Conservation (phyloP, 1,140 invertebrate genomes). For the Brachionus rotundiformis region DNA sequence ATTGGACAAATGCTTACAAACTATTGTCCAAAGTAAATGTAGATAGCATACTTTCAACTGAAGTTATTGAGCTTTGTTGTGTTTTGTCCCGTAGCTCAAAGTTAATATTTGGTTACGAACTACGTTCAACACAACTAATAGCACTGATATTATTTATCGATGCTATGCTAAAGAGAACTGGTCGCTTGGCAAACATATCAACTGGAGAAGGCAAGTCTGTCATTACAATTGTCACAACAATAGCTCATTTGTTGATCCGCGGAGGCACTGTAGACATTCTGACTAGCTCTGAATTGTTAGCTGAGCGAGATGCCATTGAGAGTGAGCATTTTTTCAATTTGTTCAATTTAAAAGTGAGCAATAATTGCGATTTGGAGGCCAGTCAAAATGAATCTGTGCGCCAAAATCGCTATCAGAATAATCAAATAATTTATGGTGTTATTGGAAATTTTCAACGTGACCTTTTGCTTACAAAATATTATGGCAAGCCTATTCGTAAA, state of each 20-base stretch:
- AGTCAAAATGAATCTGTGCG: not conserved
- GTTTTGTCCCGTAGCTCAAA: not conserved
- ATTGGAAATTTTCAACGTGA: not conserved
- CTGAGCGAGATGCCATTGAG: not conserved
- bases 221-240: not conserved
- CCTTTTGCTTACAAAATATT: not conserved
- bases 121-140: not conserved
- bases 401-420: not conserved
- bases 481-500: too few relatives aligned
- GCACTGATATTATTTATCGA: not conserved
- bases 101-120: not conserved
- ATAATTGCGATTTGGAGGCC: slow-evolving; percentile 2
- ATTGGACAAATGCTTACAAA: not conserved
- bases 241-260: not conserved
- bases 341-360: not conserved
- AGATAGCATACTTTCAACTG: not conserved
- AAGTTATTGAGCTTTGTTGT: not conserved
- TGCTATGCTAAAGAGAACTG: not conserved
- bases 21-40: not conserved
- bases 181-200: slow-evolving; percentile 27
- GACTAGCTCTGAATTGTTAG: slow-evolving; percentile 2
- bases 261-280: slow-evolving; percentile 16
- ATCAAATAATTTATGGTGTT: slow-evolving; percentile 14
- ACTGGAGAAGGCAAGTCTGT: slow-evolving; percentile 31
- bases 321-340: not conserved